Percentiles rank a stretch among this genome's conserved stretches.
Conservation (phyloP, 2,113 vertebrate genomes). For the Clarias batrachus region DNA sequence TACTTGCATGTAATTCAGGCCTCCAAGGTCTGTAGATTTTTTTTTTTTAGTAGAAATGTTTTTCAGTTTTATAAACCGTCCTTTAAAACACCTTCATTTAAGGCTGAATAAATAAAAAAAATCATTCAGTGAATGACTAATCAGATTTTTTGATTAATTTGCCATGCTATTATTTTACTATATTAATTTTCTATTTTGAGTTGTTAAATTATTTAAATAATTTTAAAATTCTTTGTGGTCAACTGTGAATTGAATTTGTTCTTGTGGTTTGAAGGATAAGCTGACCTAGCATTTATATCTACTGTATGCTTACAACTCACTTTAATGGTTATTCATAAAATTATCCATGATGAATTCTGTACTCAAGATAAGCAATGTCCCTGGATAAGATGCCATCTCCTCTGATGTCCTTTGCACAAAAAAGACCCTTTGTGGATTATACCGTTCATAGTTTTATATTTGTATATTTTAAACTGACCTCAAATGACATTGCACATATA, state of each 20-base stretch:
- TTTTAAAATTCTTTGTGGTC: neutral
- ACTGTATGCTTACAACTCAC: neutral
- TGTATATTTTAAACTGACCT: neutral
- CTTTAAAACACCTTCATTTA: neutral
- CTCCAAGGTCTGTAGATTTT: neutral
- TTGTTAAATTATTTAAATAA: neutral
- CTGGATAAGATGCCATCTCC: neutral
- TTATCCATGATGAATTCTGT: neutral
- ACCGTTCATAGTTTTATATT: neutral
- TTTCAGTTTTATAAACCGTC: neutral
- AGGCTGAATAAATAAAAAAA: no score
- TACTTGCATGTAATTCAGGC: neutral
- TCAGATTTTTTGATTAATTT: neutral
- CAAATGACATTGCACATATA: neutral
- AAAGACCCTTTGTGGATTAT: neutral
- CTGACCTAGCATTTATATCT: neutral
- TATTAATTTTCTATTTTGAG: neutral
- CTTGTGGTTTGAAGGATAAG: neutral
- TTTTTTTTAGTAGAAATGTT: neutral
- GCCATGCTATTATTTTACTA: neutral
- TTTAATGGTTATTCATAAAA: neutral
- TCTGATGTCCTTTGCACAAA: neutral
- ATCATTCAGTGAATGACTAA: no score
- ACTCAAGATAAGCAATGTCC: neutral
- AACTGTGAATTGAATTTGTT: neutral